Base-by-base conservation (phyloP, 2,888 invertebrate genomes). In the Loripinus fragilis region DNA sequence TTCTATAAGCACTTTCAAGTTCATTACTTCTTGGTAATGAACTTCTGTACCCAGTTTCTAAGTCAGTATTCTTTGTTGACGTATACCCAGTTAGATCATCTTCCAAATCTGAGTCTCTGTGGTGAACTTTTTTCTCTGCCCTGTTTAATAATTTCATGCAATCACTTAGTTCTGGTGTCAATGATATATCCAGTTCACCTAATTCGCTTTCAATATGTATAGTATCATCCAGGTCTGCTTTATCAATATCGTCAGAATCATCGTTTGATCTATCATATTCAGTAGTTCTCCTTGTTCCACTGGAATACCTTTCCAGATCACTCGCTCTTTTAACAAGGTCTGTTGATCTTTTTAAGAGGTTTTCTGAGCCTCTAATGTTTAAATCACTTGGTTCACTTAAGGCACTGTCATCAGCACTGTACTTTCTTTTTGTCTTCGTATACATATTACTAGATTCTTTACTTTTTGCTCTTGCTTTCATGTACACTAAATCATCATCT, bases 141-240 rank as follows among this genome's bases (percentile, higher is more conserved):
- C 87, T 81, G 76, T 91, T 90, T 64, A 93, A 81, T 33, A 93
- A 82, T 79, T 90, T 90, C 85, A 93, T 87, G 76, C 93, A 93
- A 74, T 93, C 93, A 12, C 87, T 89, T 35, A 92, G 87, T 69
- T 92, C 93, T 30, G 92, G 90, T 7, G 91, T 92, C 70, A 93
- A 76, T 12, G 91, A 90, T 38, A 90, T 87, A 74, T 92, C 88
- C 28, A 90, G 74, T 65, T 89, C 90, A 81, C 87, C 88, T 5
- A 88, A 76, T 68, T 91, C 89, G 66, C 82, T 87, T 69, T 90
- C 83, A 25, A 88, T 88, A 30, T 81, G 81, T 25, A 87, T 85
- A 30, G 90, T 89, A 68, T 89, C 88, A 81, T 88, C 88, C 28
- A 87, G 74, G 38, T 83, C 87, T 28, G 73, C 76, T 68, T 78